phyloP scores from a whole-genome alignment of 2,797 vertebrate species.

The Gallirallus australis region DNA sequence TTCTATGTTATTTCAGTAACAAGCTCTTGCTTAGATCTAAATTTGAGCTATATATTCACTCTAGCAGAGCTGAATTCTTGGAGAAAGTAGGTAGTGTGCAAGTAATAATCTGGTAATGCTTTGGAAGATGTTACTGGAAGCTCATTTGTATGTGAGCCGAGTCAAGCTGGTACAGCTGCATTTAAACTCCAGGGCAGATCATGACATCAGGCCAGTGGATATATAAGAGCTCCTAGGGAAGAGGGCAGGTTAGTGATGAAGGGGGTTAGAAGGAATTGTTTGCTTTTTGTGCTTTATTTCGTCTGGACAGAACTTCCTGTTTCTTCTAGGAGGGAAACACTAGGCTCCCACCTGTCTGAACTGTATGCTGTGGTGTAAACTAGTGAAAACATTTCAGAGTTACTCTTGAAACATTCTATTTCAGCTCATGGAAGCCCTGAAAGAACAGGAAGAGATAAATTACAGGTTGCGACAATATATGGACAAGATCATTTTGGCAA shows the following conservation, averaged over 20 bases:
- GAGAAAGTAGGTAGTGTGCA: neutral
- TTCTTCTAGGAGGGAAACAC: neutral
- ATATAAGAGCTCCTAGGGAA: neutral
- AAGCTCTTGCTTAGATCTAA: neutral
- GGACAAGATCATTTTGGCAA: constrained; percentile 98
- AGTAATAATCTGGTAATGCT: neutral
- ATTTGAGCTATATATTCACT: neutral
- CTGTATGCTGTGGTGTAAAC: neutral
- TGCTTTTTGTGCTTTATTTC: neutral
- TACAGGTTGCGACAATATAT: constrained; percentile 94
- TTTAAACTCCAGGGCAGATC: neutral
- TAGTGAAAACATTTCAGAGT: neutral
- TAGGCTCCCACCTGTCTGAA: neutral
- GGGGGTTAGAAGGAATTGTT: neutral
- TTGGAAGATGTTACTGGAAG: neutral
- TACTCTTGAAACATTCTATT: constrained; percentile 29
- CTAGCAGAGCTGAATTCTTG: neutral
- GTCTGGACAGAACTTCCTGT: neutral
- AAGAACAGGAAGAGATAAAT: constrained; percentile 98
- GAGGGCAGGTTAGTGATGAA: neutral
- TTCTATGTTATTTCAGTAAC: neutral
- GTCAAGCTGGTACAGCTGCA: neutral
- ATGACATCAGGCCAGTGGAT: neutral
- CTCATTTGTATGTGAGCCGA: neutral
- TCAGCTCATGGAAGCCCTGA: constrained; percentile 97